These are phyloP conservation scores for Myathropa florea DNA, from an alignment of 2,888 invertebrate genomes.

Conservation along the genomic window DNA sequence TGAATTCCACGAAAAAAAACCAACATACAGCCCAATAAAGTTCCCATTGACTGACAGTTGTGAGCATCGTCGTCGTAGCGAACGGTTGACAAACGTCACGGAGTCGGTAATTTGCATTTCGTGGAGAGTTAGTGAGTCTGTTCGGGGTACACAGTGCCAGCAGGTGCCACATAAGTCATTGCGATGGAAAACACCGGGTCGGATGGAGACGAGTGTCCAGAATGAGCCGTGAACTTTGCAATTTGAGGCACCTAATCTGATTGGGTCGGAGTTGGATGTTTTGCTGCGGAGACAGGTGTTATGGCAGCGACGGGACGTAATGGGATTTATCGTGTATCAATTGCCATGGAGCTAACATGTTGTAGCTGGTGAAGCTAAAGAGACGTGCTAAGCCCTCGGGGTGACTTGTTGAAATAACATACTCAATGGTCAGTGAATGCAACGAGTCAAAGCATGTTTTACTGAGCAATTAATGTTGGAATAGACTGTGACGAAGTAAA, in stretches of 20 bases:
- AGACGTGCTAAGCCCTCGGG: conserved; percentile 47
- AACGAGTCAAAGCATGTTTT: conserved; percentile 23
- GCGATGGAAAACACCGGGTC: background rate
- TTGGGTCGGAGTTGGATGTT: conserved; percentile 33
- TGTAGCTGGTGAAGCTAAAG: conserved; percentile 11
- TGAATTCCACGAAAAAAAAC: conserved; percentile 51
- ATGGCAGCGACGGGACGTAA: conserved; percentile 33
- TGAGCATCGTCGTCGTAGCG: conserved; percentile 32
- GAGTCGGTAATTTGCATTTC: conserved; percentile 60
- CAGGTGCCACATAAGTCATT: conserved; percentile 48
- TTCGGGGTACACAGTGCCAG: conserved; percentile 20
- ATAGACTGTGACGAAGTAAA: conserved; percentile 33
- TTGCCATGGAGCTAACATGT: conserved; percentile 35
- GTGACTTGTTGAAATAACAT: conserved; percentile 45
- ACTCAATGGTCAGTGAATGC: conserved; percentile 31
- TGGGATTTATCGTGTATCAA: conserved; percentile 64
- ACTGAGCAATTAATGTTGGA: conserved; percentile 41
- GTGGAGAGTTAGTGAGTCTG: conserved; percentile 46
- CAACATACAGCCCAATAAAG: conserved; percentile 58
- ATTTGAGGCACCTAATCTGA: conserved; percentile 53
- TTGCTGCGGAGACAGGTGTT: background rate
- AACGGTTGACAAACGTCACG: conserved; percentile 64
- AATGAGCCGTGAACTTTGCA: conserved; percentile 66
- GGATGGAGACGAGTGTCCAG: conserved; percentile 34
- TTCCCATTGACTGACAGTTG: conserved; percentile 66